Evolutionary conservation across 2,113 vertebrate genomes (phyloP).

Genomic region (Gulo gulo): DNA sequence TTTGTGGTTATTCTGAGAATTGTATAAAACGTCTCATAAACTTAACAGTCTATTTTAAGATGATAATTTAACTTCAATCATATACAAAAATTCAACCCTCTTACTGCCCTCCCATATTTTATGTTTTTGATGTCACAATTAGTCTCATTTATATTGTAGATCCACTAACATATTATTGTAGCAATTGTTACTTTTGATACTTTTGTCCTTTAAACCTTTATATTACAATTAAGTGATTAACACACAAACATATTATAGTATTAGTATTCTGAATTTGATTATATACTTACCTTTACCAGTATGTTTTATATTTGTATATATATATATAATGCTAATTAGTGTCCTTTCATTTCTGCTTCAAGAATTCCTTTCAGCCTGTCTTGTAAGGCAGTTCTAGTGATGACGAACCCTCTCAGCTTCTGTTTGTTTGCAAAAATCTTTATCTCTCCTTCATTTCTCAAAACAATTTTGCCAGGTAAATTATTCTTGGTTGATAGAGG

Average conservation of each 20-base stretch:
- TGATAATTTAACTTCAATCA: background rate
- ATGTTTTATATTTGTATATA: background rate
- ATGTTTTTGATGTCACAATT: background rate
- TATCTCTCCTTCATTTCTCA: background rate
- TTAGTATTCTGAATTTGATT: background rate
- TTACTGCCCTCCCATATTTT: background rate
- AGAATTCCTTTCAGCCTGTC: background rate
- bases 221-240: background rate
- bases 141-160: background rate
- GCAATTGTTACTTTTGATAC: background rate
- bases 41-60: background rate
- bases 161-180: background rate
- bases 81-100: background rate
- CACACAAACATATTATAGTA: background rate
- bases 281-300: background rate
- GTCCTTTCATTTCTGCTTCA: background rate
- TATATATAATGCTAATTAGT: background rate
- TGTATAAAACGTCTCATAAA: background rate
- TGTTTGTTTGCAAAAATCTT: background rate
- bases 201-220: background rate
- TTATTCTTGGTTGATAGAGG: background rate
- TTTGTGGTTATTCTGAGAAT: background rate
- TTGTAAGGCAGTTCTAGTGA: background rate
- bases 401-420: background rate
- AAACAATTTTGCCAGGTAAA: background rate